These are phyloP conservation scores for Cancer borealis DNA, from an alignment of 2,888 invertebrate genomes.

Conservation along the genomic window DNA sequence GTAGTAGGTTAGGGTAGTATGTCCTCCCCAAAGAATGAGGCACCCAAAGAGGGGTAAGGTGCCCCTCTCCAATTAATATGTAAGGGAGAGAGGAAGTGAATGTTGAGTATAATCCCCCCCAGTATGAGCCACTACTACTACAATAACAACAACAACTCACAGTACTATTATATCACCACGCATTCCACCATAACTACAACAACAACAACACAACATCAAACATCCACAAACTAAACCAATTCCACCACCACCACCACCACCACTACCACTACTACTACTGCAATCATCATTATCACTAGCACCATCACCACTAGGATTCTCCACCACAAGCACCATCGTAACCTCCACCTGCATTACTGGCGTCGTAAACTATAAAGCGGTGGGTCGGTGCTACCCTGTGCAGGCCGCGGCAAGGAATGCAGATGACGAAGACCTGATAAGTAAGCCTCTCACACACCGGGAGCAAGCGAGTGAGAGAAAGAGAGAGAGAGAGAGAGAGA, in stretches of 20 bases:
- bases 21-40: too few species aligned
- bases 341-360: neutral
- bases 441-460: neutral
- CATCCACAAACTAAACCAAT: neutral
- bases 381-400: neutral
- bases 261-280: neutral
- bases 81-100: too few species aligned
- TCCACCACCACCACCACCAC: neutral
- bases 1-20: too few species aligned
- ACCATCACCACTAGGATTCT: too few species aligned
- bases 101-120: too few species aligned
- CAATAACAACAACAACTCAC: too few species aligned
- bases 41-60: too few species aligned
- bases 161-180: neutral
- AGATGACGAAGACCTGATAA: slow-evolving; percentile 2
- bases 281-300: neutral
- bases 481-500: slow-evolving; percentile 32
- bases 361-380: neutral
- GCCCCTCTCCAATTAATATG: too few species aligned
- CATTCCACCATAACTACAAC: neutral
- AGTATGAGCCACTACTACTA: too few species aligned
- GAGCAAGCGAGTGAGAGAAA: neutral
- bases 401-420: neutral
- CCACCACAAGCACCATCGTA: slow-evolving; percentile 16
- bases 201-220: neutral